phyloP scores from a whole-genome alignment of 1,140 invertebrate genomes.

The Teleogryllus occipitalis region DNA sequence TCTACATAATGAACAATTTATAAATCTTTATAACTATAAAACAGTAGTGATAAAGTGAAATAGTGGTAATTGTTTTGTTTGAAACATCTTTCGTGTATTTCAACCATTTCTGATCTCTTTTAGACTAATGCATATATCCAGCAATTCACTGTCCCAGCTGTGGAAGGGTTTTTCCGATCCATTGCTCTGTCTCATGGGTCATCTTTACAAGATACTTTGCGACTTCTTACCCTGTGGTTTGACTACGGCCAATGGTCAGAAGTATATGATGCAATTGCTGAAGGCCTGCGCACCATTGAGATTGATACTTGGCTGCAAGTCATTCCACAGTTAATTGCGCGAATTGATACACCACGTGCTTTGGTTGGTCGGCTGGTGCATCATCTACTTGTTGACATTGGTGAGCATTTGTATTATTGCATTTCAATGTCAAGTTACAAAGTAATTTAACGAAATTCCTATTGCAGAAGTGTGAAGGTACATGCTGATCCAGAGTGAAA shows the following conservation, averaged over 20 bases:
- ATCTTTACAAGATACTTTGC: constrained; percentile 94
- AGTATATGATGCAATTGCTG: constrained; percentile 86
- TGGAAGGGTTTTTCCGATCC: constrained; percentile 92
- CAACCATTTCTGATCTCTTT: no score
- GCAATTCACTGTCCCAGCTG: constrained; percentile 83
- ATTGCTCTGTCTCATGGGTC: constrained; percentile 87
- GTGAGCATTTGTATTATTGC: constrained; percentile 31
- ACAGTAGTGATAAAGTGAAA: neutral
- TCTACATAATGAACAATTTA: no score
- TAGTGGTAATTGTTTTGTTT: neutral
- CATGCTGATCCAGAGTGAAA: no score
- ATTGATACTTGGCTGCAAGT: constrained; percentile 99
- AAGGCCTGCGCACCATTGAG: constrained; percentile 86
- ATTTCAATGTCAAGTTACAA: no score
- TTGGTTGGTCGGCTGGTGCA: constrained; percentile 86
- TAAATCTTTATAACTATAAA: no score
- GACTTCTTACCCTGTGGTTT: constrained; percentile 89
- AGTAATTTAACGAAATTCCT: no score
- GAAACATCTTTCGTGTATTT: neutral
- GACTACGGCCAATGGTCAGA: constrained; percentile 89
- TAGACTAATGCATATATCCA: constrained; percentile 42
- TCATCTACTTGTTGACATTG: constrained; percentile 89
- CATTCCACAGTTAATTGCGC: constrained; percentile 95
- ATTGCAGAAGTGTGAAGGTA: no score
- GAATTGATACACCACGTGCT: constrained; percentile 87